These are phyloP conservation scores for Drosophila longiperda DNA, from an alignment of 2,888 invertebrate species.

Conservation along the genomic window DNA sequence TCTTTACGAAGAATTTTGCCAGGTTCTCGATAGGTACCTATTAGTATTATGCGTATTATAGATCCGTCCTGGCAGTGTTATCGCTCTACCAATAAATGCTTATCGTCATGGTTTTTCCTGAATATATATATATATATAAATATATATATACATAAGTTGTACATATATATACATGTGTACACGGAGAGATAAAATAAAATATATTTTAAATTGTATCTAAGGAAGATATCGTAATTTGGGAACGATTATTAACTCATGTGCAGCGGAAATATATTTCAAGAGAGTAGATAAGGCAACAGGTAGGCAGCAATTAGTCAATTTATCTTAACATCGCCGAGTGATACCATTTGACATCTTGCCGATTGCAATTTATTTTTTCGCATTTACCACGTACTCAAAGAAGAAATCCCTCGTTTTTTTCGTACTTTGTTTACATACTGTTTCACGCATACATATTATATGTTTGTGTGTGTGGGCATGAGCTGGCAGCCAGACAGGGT, in stretches of 20 bases:
- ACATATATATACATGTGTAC: neutral
- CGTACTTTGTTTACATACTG: slow-evolving; percentile 46
- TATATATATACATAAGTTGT: neutral
- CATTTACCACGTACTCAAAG: slow-evolving; percentile 20
- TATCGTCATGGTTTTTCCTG: slow-evolving; percentile 34
- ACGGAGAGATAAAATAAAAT: neutral
- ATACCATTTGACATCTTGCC: slow-evolving; percentile 16
- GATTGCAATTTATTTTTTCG: slow-evolving; percentile 23
- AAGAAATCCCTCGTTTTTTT: neutral
- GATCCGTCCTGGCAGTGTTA: slow-evolving; percentile 40
- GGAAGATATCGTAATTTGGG: slow-evolving; percentile 18
- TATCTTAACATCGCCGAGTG: slow-evolving; percentile 10
- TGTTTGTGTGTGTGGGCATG: slow-evolving; percentile 9
- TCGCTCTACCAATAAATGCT: slow-evolving; percentile 14
- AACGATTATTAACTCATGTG: slow-evolving; percentile 36
- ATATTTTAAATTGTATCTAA: slow-evolving; percentile 7
- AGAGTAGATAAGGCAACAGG: slow-evolving; percentile 43
- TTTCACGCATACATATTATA: slow-evolving; percentile 11
- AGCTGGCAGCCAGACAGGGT: slow-evolving; percentile 22
- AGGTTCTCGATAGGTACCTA: neutral
- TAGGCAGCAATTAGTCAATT: slow-evolving; percentile 34
- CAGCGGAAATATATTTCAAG: slow-evolving; percentile 47
- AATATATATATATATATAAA: slow-evolving; percentile 23
- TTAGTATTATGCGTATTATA: slow-evolving; percentile 8
- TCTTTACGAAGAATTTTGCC: slow-evolving; percentile 12